A percentile compares a stretch with the other conserved stretches of the same genome.
These are phyloP conservation scores for Zaprionus vittiger DNA, from an alignment of 1,140 invertebrate species.

Conservation along the genomic window DNA sequence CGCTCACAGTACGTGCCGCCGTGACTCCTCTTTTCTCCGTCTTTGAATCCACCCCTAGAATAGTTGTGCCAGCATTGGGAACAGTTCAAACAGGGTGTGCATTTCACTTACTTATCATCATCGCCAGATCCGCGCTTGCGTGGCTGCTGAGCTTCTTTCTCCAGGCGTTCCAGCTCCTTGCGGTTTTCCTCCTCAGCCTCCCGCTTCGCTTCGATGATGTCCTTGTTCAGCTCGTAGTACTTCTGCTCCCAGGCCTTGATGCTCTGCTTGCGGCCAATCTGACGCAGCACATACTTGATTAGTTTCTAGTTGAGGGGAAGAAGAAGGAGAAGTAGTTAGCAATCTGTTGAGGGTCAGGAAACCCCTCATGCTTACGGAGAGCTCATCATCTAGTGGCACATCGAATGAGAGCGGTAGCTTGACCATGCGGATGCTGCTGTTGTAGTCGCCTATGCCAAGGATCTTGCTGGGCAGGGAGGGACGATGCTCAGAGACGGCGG, in stretches of 20 bases:
- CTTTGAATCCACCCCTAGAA: slow-evolving; percentile 4
- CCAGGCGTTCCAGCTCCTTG: slow-evolving; percentile 75
- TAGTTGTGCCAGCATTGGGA: background rate
- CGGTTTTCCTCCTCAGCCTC: slow-evolving; percentile 64
- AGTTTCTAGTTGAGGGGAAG: slow-evolving; percentile 32
- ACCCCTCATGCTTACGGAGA: slow-evolving; percentile 31
- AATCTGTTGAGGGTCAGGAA: background rate
- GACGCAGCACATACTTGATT: slow-evolving; percentile 59
- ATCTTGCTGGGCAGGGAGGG: slow-evolving; percentile 85
- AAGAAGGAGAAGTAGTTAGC: background rate
- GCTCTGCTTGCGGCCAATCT: slow-evolving; percentile 68
- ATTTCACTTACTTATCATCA: slow-evolving; percentile 33
- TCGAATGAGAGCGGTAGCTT: slow-evolving; percentile 85
- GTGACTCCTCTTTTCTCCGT: background rate
- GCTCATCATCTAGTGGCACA: slow-evolving; percentile 61
- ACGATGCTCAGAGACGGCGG: slow-evolving; percentile 85
- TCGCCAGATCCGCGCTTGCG: slow-evolving; percentile 42
- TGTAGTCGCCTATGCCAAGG: slow-evolving; percentile 86
- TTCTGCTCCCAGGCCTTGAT: slow-evolving; percentile 76
- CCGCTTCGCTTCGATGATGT: slow-evolving; percentile 79
- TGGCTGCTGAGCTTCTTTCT: slow-evolving; percentile 53
- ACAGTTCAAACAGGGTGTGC: background rate
- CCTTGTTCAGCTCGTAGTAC: slow-evolving; percentile 78
- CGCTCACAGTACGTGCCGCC: slow-evolving; percentile 61
- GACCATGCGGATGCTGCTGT: slow-evolving; percentile 87